Conservation (phyloP, 2,888 invertebrate species). For the Drosophila paranaensis region DNA sequence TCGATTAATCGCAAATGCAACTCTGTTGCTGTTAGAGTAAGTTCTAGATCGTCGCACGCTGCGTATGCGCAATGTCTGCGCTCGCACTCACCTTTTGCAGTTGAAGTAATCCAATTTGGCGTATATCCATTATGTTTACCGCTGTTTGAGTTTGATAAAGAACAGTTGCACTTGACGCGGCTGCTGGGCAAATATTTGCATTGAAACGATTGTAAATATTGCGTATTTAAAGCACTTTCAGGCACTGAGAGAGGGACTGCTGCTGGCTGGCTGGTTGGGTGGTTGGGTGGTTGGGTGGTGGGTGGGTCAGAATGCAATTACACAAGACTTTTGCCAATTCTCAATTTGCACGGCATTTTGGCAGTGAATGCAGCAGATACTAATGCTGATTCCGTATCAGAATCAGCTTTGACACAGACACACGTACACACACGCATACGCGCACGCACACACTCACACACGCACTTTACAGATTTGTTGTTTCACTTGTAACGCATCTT, state of each 20-base stretch:
- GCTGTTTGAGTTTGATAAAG: conserved; percentile 17
- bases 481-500: conserved; percentile 37
- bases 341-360: conserved; percentile 48
- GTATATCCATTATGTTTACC: conserved; percentile 69
- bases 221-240: conserved; percentile 44
- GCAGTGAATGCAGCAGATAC: conserved; percentile 46
- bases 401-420: conserved; percentile 20
- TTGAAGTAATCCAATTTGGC: conserved; percentile 69
- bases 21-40: conserved; percentile 9
- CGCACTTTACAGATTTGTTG: conserved; percentile 15
- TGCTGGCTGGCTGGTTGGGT: background rate
- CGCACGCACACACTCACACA: conserved; percentile 16
- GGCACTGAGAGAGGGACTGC: conserved; percentile 35
- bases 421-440: conserved; percentile 2
- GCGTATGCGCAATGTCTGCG: conserved; percentile 57
- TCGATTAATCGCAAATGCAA: conserved; percentile 34
- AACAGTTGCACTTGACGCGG: conserved; percentile 43
- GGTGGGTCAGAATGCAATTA: conserved; percentile 47
- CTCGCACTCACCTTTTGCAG: conserved; percentile 61
- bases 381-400: conserved; percentile 21
- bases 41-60: conserved; percentile 35
- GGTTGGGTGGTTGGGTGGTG: conserved; percentile 19
- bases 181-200: conserved; percentile 48
- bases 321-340: conserved; percentile 50
- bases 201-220: conserved; percentile 53